These are phyloP conservation scores for Periphyllus acericola DNA, from an alignment of 2,888 invertebrate genomes.

Conservation along the genomic window DNA sequence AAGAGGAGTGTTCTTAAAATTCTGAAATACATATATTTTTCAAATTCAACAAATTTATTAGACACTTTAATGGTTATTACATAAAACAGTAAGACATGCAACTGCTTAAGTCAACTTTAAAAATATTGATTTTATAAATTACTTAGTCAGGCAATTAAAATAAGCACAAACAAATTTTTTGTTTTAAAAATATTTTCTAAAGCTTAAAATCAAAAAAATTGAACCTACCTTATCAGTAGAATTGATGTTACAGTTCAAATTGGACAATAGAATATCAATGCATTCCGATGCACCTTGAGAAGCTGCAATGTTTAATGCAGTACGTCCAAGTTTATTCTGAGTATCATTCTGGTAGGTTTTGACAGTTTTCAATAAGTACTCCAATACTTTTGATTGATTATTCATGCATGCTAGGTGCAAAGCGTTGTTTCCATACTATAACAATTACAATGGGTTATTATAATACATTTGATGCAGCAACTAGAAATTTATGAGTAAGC, in stretches of 20 bases:
- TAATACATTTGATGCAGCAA: neutral
- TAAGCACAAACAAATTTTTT: too few species aligned
- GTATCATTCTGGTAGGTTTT: constrained; percentile 70
- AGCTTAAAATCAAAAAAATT: neutral
- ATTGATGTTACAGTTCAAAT: constrained; percentile 77
- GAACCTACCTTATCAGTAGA: constrained; percentile 79
- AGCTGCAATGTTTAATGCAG: constrained; percentile 89
- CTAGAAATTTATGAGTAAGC: neutral
- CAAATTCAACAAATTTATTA: constrained; percentile 35
- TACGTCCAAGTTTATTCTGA: constrained; percentile 90
- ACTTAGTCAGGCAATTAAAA: too few species aligned
- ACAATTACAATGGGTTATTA: neutral
- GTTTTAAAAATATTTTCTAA: too few species aligned
- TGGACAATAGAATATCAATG: constrained; percentile 75
- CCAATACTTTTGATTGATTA: constrained; percentile 44
- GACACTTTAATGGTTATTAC: neutral
- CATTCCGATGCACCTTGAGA: constrained; percentile 83
- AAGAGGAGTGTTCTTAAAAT: constrained; percentile 89
- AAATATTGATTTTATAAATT: too few species aligned
- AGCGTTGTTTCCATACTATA: constrained; percentile 53
- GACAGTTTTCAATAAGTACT: constrained; percentile 33
- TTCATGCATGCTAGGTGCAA: constrained; percentile 44
- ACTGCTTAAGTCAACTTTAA: too few species aligned
- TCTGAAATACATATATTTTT: too few species aligned
- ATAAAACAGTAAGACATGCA: neutral